Base-by-base conservation (phyloP, 2,888 invertebrate genomes). In the Brachypterus glaber region DNA sequence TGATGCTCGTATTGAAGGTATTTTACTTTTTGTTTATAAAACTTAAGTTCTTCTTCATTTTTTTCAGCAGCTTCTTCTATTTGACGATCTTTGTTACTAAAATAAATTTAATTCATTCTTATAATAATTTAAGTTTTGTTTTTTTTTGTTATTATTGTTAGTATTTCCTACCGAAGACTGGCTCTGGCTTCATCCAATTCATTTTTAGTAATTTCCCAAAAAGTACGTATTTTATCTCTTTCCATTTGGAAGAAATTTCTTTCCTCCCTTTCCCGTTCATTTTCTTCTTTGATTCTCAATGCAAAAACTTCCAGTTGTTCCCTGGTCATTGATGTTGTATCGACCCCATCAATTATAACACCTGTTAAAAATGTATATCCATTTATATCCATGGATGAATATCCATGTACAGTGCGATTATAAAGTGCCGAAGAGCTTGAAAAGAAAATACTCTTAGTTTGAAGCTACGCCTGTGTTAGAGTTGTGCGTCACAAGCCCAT, bases 221-320 rank as follows among this genome's bases (percentile, higher is more conserved):
- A 93, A 3, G 89, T 89, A 49, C 90, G 76, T 11, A 95, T 73
- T 67, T 93, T 93, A 62, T 95, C 95, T 50, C 95, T 73, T 68
- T 96, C 96, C 53, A 95, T 64, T 66, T 95, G 95, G 56, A 92
- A 95, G 62, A 85, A 95, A 64, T 95, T 95, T 37, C 96, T 70
- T 64, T 96, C 95, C 64, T 95, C 95, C 53, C 95, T 72, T 64
- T 96, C 95, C 39, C 88, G 77, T 58, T 95, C 93, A 60, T 93
- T 73, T 69, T 95, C 92, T 58, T 89, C 89, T 60, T 88, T 81
- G 13, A 93, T 78, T 53, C 81, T 77, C 32, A 82, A 71, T 9
- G 88, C 82, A 60, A 93, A 93, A 44, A 84, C 81, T 66, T 93
- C 91, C 39, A 96, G 71, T 69, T 95, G 86, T 58, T 95, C 93